Evolutionary conservation across 1,140 invertebrate genomes (phyloP).

Genomic region (Chelonus insularis): DNA sequence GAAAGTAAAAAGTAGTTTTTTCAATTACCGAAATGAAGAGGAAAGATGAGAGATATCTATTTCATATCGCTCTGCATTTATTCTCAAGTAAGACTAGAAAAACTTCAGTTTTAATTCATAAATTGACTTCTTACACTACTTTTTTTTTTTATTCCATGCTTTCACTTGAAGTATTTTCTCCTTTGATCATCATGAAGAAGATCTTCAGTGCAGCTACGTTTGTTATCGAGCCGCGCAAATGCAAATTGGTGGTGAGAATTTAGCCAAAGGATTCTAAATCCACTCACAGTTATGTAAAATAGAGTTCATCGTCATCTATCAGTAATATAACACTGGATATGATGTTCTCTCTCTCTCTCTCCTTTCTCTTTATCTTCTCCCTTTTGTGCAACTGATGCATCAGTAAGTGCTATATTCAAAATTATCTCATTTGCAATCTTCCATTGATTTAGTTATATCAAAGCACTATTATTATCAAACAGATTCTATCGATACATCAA

Average conservation of each 20-base stretch:
- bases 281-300: constrained; percentile 8
- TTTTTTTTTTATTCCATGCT: not conserved
- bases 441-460: too few relatives aligned
- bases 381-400: not conserved
- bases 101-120: too few relatives aligned
- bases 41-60: too few relatives aligned
- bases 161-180: not conserved
- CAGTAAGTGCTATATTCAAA: constrained; percentile 10
- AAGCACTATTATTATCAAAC: too few relatives aligned
- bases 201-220: not conserved
- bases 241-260: not conserved
- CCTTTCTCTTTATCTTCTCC: not conserved
- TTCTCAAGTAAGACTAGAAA: too few relatives aligned
- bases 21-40: too few relatives aligned
- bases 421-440: not conserved
- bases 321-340: constrained; percentile 18
- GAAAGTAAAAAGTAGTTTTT: too few relatives aligned
- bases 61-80: too few relatives aligned
- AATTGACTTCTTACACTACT: not conserved
- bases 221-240: constrained; percentile 4
- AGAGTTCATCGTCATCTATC: not conserved
- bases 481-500: too few relatives aligned
- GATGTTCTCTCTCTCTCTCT: not conserved
- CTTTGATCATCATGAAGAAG: not conserved
- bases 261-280: not conserved